Conservation (phyloP, 2,888 invertebrate genomes). For the Oscheius onirici region DNA sequence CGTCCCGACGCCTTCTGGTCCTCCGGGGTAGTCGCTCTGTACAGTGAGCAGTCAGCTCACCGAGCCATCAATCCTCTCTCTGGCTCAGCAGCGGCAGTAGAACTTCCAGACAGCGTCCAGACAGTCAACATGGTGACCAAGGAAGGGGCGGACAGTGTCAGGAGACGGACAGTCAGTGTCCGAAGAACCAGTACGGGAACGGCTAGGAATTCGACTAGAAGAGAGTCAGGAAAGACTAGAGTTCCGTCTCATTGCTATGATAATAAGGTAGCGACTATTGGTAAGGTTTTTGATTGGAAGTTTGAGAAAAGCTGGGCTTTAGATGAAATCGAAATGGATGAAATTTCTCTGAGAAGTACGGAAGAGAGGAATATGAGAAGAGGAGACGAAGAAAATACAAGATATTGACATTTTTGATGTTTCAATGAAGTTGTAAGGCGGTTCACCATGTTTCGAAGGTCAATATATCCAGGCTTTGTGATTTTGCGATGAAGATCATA, state of each 20-base stretch:
- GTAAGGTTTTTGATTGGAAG: neutral
- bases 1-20: conserved; percentile 51
- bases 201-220: neutral
- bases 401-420: too few relatives aligned
- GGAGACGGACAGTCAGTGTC: neutral
- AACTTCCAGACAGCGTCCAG: conserved; percentile 2
- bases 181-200: neutral
- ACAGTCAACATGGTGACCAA: conserved; percentile 8
- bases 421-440: too few relatives aligned
- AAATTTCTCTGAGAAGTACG: neutral
- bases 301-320: neutral
- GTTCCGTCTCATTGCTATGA: neutral
- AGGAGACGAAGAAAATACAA: too few relatives aligned
- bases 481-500: too few relatives aligned
- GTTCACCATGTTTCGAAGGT: too few relatives aligned
- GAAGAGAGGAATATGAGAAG: neutral
- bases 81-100: conserved; percentile 7
- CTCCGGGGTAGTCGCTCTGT: conserved; percentile 43
- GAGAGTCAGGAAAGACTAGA: neutral
- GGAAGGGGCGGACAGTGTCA: neutral
- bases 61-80: conserved; percentile 39
- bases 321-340: conserved; percentile 27
- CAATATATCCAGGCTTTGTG: too few relatives aligned
- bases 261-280: conserved; percentile 2
- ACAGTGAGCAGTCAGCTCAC: conserved; percentile 44